Base-by-base conservation (phyloP, 2,113 vertebrate species). In the Coptodon rendalli region DNA sequence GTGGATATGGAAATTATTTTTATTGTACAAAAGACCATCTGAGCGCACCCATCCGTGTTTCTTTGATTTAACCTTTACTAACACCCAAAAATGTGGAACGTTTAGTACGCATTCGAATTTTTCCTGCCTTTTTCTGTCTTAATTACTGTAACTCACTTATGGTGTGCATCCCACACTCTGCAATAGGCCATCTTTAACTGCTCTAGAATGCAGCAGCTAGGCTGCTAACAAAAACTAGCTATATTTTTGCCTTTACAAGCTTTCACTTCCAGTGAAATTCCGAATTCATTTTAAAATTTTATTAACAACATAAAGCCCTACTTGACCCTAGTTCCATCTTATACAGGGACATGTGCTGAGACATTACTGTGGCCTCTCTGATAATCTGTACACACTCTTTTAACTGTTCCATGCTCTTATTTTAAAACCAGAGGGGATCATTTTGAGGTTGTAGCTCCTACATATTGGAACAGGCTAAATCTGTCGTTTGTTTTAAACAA, bases 1-100 rank as follows among this genome's bases (percentile, higher is more conserved):
- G 34, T 66, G 4, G 34, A 0, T 38, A 38, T 66, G 1, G 0
- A 38, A 66, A 66, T 66, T 66, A 38, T 38, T 66, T 66, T 0
- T n/a, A 66, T n/a, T 13, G 6, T 66, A 7, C 34, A 66, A 66
- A 66, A n/a, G 10, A 66, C 6, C 59, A 63, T 19, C 29, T 63
- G 59, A 24, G 36, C 1, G 1, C 36, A 40, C 43, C 63, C 36
- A 71, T 40, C 7, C 0, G 0, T 14, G 36, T 43, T 43, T 71
- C 7, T 71, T 71, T 71, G 36, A 16, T 71, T 71, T 71, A 43
- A 63, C 2, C 31, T 63, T 63, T 63, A 63, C 59, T 1, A 63
- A 43, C 38, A 43, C 22, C n/a, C 66, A 45, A 43, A 24, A 71
- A 71, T 71, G 22, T 45, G n/a, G 66, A 71, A 27, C 0, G 2